Percentiles rank a stretch among this genome's conserved stretches.
These are phyloP conservation scores for Venturia canescens DNA, from an alignment of 1,140 invertebrate genomes.

Conservation along the genomic window DNA sequence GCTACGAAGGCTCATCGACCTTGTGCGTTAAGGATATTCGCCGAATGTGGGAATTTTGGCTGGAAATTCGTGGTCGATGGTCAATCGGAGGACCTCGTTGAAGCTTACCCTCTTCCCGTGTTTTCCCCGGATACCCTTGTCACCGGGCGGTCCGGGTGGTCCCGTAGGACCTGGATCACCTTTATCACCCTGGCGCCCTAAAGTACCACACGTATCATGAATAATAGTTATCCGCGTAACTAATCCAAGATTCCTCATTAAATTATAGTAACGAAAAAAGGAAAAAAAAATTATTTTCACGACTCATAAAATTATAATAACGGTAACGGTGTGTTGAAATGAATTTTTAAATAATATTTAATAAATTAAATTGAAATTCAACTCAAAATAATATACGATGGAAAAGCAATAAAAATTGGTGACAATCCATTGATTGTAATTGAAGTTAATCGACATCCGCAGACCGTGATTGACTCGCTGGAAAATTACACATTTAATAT, in stretches of 20 bases:
- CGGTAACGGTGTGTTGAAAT: background rate
- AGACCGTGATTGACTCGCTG: too few species aligned
- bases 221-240: conserved; percentile 14
- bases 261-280: background rate
- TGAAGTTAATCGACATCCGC: too few species aligned
- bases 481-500: too few species aligned
- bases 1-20: conserved; percentile 23
- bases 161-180: conserved; percentile 86
- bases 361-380: too few species aligned
- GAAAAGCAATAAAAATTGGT: too few species aligned
- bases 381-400: too few species aligned
- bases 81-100: conserved; percentile 73
- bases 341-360: too few species aligned
- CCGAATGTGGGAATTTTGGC: conserved; percentile 34
- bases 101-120: conserved; percentile 91
- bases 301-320: background rate
- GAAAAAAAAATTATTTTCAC: background rate
- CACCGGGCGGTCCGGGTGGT: conserved; percentile 84
- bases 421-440: too few species aligned
- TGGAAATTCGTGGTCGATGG: conserved; percentile 43
- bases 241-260: background rate
- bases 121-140: conserved; percentile 88
- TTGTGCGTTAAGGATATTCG: conserved; percentile 38
- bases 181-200: conserved; percentile 87
- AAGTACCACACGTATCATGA: conserved; percentile 55